Evolutionary conservation across 2,888 invertebrate species (phyloP).

Genomic region (Spodoptera picta): DNA sequence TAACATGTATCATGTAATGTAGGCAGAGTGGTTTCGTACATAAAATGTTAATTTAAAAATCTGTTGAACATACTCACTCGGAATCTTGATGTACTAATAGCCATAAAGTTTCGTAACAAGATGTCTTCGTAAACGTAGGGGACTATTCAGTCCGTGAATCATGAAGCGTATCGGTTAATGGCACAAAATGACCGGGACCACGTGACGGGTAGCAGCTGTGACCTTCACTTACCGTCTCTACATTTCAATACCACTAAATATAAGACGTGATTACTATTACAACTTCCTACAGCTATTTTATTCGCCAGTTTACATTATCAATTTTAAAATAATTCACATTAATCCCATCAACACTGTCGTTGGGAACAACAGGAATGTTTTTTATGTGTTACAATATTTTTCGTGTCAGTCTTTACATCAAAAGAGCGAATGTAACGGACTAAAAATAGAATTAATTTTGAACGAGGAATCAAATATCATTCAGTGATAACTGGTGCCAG

Average conservation of each 20-base stretch:
- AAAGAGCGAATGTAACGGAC: conserved; percentile 68
- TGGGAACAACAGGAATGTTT: conserved; percentile 34
- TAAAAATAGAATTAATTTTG: conserved; percentile 84
- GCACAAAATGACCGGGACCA: conserved; percentile 71
- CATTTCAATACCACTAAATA: conserved; percentile 50
- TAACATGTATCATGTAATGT: conserved; percentile 47
- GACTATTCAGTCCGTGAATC: conserved; percentile 62
- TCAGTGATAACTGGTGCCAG: conserved; percentile 81
- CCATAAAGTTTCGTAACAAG: conserved; percentile 39
- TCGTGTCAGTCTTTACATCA: conserved; percentile 54
- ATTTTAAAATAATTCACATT: conserved; percentile 31
- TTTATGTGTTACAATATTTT: conserved; percentile 50
- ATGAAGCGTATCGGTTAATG: conserved; percentile 77
- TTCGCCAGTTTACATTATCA: conserved; percentile 12
- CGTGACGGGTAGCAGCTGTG: conserved; percentile 65
- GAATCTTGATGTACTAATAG: conserved; percentile 27
- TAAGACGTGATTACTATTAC: conserved; percentile 47
- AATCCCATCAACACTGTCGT: conserved; percentile 29
- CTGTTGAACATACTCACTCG: conserved; percentile 8
- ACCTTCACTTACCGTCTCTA: conserved; percentile 69
- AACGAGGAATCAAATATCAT: conserved; percentile 81
- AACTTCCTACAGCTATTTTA: conserved; percentile 21
- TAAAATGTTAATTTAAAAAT: conserved; percentile 58
- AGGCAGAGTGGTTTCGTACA: conserved; percentile 51
- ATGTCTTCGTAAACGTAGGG: conserved; percentile 47